phyloP scores from a whole-genome alignment of 2,113 vertebrate genomes.

The Rhynchopsitta pachyrhyncha region DNA sequence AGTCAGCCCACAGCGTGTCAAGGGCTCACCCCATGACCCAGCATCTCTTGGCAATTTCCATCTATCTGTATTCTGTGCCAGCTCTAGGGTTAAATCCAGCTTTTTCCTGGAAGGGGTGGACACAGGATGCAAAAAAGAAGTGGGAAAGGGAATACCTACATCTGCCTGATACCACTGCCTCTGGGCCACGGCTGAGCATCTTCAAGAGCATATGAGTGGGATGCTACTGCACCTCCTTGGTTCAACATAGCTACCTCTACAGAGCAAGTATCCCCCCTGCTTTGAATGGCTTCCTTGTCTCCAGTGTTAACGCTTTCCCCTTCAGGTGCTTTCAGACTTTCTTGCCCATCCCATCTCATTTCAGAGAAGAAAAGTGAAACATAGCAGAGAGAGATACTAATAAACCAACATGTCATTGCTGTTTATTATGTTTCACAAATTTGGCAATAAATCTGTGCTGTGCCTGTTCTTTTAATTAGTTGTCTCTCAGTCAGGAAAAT shows the following conservation, averaged over 20 bases:
- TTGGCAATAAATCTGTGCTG: not conserved
- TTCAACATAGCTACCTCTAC: not conserved
- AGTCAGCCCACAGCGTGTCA: not conserved
- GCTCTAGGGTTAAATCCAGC: not conserved
- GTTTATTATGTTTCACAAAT: conserved; percentile 19
- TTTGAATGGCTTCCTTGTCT: not conserved
- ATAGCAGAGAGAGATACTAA: not conserved
- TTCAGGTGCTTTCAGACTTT: not conserved
- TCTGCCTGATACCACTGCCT: not conserved
- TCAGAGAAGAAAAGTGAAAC: not conserved
- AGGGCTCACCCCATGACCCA: not conserved
- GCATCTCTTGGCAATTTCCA: not conserved
- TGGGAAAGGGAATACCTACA: not conserved
- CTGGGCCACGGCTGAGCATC: not conserved
- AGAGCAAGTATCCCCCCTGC: fast-evolving
- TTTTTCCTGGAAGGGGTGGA: not conserved
- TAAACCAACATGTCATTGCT: not conserved
- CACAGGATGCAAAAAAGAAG: not conserved
- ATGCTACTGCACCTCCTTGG: not conserved
- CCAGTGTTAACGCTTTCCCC: not conserved
- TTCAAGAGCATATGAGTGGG: not conserved
- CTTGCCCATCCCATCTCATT: not conserved
- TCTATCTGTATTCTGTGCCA: not conserved
- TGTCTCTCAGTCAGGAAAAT: conserved; percentile 19
- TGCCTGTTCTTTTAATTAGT: conserved; percentile 51